A percentile compares a stretch with the other conserved stretches of the same genome.
Conservation (phyloP, 1,140 invertebrate genomes). For the Drosophila biarmipes region DNA sequence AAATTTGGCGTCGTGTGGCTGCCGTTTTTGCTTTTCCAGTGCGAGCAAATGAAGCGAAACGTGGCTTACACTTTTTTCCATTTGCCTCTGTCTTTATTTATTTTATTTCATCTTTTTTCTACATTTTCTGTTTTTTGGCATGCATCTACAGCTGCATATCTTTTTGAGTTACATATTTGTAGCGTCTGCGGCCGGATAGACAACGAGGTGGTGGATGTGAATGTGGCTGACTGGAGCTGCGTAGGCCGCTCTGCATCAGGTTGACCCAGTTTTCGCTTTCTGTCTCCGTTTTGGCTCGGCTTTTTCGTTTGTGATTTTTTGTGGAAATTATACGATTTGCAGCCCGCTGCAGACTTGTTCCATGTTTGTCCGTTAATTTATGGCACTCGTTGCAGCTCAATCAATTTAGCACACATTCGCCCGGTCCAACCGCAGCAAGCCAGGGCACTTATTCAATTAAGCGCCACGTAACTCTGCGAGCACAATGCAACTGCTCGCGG, state of each 20-base stretch:
- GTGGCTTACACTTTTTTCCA: slow-evolving; percentile 48
- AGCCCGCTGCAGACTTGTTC: slow-evolving; percentile 63
- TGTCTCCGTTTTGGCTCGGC: slow-evolving; percentile 51
- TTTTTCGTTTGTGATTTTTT: slow-evolving; percentile 50
- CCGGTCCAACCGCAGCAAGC: slow-evolving; percentile 7
- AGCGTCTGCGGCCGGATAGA: slow-evolving; percentile 66
- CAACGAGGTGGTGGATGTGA: slow-evolving; percentile 23
- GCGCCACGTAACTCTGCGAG: slow-evolving; percentile 60
- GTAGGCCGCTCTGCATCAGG: slow-evolving; percentile 77
- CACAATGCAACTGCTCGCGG: slow-evolving; percentile 6
- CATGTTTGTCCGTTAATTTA: slow-evolving; percentile 66
- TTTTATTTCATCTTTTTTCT: slow-evolving; percentile 36
- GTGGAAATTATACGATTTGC: slow-evolving; percentile 77
- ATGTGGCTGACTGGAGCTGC: slow-evolving; percentile 43
- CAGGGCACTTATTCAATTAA: slow-evolving; percentile 70
- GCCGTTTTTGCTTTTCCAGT: slow-evolving; percentile 76
- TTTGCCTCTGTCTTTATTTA: slow-evolving; percentile 26
- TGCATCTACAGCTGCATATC: slow-evolving; percentile 72
- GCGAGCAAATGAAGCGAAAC: slow-evolving; percentile 68
- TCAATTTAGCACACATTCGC: slow-evolving; percentile 75
- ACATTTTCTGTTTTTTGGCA: slow-evolving; percentile 42
- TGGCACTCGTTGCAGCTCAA: slow-evolving; percentile 58
- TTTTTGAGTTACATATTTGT: slow-evolving; percentile 73
- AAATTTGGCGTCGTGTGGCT: slow-evolving; percentile 72
- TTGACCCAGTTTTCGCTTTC: slow-evolving; percentile 81